Conservation (phyloP, 2,113 vertebrate species). For the Gallinago paraguaiae region DNA sequence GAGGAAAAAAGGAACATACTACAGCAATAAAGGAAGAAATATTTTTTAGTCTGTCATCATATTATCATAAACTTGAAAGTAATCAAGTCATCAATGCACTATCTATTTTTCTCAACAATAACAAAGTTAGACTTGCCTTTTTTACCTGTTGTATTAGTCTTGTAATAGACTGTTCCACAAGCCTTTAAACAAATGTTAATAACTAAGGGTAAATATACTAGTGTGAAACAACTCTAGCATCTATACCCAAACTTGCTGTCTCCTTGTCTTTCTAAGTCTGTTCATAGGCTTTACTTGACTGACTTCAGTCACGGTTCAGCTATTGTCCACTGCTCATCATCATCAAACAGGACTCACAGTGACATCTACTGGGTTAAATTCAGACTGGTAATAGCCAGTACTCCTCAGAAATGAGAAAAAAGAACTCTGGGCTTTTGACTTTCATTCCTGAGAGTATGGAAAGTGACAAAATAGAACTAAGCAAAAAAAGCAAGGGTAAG, state of each 20-base stretch:
- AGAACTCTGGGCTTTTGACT: neutral
- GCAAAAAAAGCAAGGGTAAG: neutral
- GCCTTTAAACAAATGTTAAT: neutral
- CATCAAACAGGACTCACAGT: constrained; percentile 59
- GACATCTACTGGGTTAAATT: constrained; percentile 75
- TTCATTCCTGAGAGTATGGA: neutral
- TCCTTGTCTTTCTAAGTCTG: neutral
- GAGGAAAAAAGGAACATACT: neutral
- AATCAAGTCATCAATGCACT: neutral
- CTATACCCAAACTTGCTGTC: neutral
- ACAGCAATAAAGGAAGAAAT: neutral
- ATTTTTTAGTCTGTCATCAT: neutral
- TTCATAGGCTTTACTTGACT: neutral
- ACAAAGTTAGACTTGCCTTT: neutral
- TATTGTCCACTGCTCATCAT: constrained; percentile 5
- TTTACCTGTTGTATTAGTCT: neutral
- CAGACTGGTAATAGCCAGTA: neutral
- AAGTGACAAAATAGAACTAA: neutral
- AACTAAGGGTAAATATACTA: neutral
- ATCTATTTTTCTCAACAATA: neutral
- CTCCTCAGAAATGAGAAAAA: neutral
- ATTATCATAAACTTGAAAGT: neutral
- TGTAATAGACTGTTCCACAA: neutral
- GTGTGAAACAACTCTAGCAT: neutral
- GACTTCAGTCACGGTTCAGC: neutral